Evolutionary conservation across 2,113 vertebrate species (phyloP).

Genomic region (Notothenia rossii): DNA sequence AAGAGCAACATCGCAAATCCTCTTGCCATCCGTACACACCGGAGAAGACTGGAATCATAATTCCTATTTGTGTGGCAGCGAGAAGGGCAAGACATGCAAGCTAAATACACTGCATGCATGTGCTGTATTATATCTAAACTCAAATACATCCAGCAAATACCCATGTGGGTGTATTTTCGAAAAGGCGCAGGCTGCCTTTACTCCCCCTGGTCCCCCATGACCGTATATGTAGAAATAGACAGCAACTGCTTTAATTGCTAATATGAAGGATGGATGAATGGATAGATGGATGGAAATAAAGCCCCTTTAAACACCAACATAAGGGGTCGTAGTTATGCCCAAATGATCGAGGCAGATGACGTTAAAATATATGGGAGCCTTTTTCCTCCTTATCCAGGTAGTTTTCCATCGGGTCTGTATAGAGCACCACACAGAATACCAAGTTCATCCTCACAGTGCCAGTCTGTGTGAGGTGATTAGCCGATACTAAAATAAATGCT

Average conservation of each 20-base stretch:
- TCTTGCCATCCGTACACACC: not conserved
- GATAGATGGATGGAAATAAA: conserved; percentile 21
- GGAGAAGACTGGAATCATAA: conserved; percentile 44
- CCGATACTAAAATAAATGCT: conserved; percentile 36
- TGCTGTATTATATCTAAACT: conserved; percentile 1
- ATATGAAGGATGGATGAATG: conserved; percentile 18
- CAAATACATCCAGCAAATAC: not conserved
- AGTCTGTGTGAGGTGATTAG: conserved; percentile 58
- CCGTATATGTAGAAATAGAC: conserved; percentile 1
- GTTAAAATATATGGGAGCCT: not conserved
- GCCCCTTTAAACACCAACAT: conserved; percentile 9
- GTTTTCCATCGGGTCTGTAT: conserved; percentile 28
- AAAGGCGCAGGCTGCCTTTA: not conserved
- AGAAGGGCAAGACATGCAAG: not conserved
- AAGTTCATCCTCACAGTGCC: conserved; percentile 66
- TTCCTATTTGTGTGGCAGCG: conserved; percentile 13
- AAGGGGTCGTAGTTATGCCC: not conserved
- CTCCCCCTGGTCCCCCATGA: not conserved
- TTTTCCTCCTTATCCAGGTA: not conserved
- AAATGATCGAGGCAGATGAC: not conserved
- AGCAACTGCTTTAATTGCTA: conserved; percentile 11
- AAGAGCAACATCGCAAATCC: not conserved
- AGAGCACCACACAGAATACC: conserved; percentile 59
- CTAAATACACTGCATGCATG: conserved; percentile 12
- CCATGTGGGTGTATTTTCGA: not conserved